Evolutionary conservation across 2,888 invertebrate species (phyloP).

Genomic region (Himalopsyche japonica): DNA sequence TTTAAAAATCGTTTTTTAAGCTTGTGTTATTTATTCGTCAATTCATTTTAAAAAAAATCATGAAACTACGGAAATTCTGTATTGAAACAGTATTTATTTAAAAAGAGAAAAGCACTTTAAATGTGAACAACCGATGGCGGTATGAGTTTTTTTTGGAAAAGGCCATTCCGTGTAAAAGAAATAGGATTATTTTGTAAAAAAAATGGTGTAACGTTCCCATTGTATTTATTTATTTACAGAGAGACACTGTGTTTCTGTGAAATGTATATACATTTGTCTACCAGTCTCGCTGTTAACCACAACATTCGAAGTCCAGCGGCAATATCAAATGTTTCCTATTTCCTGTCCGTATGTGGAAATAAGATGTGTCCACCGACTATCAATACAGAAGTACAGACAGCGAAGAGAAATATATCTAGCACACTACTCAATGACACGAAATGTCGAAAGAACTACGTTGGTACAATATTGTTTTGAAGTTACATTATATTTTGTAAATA

Average conservation of each 20-base stretch:
- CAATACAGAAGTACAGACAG: not conserved
- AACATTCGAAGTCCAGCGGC: not conserved
- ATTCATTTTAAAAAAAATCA: too few relatives aligned
- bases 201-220: not conserved
- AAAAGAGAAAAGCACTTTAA: too few relatives aligned
- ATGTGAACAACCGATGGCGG: too few relatives aligned
- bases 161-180: not conserved
- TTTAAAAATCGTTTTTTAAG: too few relatives aligned
- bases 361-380: not conserved
- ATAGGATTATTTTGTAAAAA: not conserved
- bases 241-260: not conserved
- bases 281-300: not conserved
- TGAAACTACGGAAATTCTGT: too few relatives aligned
- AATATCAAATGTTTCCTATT: not conserved
- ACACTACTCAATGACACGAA: not conserved
- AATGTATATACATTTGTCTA: not conserved
- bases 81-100: too few relatives aligned
- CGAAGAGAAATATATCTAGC: not conserved
- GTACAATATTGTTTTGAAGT: not conserved
- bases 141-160: too few relatives aligned
- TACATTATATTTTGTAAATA: not conserved
- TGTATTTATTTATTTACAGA: not conserved
- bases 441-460: not conserved
- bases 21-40: too few relatives aligned
- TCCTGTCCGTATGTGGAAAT: not conserved